Evolutionary conservation across 2,888 invertebrate species (phyloP), one percentile per base, ranked within the genome.

Genomic region (Apotomis betuletana): DNA sequence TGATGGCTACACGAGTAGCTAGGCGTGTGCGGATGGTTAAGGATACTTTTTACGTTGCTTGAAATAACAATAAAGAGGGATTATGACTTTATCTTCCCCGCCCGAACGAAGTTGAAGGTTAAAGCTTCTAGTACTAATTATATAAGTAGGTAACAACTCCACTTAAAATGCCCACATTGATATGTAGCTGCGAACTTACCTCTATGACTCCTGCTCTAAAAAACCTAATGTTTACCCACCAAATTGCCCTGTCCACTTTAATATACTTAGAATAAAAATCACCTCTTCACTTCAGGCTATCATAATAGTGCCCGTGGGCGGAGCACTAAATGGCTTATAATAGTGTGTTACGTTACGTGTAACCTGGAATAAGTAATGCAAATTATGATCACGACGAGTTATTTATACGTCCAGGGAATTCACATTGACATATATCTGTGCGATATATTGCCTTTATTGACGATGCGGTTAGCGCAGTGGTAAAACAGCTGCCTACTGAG

Each of bases 291-390:
- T 10, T 49, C 49, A n/a, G 9, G 12, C n/a, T 9, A 46, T 58
- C 57, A 61, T 55, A 51, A 46, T 64, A 57, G 3, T 61, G 61
- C 67, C 60, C 8, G 60, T 0, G 41, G 55, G 65, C 69, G 59
- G 9, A 38, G 49, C 49, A 8, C 49, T 70, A 61, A 70, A 70
- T 61, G 55, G 38, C 61, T 70, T 70, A 67, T 70, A 70, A 70
- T 70, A 27, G 61, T 55, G 13, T 12, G 59, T 61, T 52, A 46
- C 46, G 55, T 67, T 15, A 2, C 27, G 27, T 27, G 27, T 27
- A 55, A 15, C 54, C 36, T 36, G 46, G 46, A 46, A 61, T 59
- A 10, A 0, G 68, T 9, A 49, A 49, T 38, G 36, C 44, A 64
- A 70, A 27, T 38, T 51, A 70, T 67, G 38, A 69, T 63, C 5